Evolutionary conservation across 2,888 invertebrate species (phyloP).

Genomic region (Hipparchia sbordonii): DNA sequence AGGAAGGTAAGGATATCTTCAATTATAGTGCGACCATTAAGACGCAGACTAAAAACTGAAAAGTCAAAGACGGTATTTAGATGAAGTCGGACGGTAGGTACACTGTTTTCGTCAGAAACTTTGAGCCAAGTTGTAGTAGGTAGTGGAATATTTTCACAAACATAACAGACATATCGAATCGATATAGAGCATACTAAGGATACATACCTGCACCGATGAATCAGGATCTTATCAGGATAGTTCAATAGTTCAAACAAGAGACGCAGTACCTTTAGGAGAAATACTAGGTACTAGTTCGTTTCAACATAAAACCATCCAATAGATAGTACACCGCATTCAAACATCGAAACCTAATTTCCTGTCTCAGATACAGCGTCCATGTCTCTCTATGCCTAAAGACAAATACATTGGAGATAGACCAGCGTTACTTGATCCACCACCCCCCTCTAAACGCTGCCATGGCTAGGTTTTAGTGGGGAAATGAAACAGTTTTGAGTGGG

Average conservation of each 20-base stretch:
- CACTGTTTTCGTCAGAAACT: too few species aligned
- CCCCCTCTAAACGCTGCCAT: conserved; percentile 26
- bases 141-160: too few species aligned
- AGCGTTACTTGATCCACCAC: conserved; percentile 49
- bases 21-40: too few species aligned
- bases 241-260: not conserved
- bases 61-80: too few species aligned
- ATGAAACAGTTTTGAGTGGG: conserved; percentile 35
- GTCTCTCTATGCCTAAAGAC: conserved; percentile 74
- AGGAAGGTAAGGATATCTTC: too few species aligned
- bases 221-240: not conserved
- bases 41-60: too few species aligned
- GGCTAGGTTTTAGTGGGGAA: conserved; percentile 31
- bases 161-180: too few species aligned
- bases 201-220: too few species aligned
- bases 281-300: not conserved
- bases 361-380: conserved; percentile 72
- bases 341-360: conserved; percentile 82
- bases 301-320: conserved; percentile 52
- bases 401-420: conserved; percentile 65
- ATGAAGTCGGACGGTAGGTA: too few species aligned
- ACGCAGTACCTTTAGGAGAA: not conserved
- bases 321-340: conserved; percentile 61
- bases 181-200: too few species aligned
- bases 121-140: too few species aligned